These are phyloP conservation scores for Henicopernis longicauda DNA, from an alignment of 2,113 vertebrate species.

Conservation along the genomic window DNA sequence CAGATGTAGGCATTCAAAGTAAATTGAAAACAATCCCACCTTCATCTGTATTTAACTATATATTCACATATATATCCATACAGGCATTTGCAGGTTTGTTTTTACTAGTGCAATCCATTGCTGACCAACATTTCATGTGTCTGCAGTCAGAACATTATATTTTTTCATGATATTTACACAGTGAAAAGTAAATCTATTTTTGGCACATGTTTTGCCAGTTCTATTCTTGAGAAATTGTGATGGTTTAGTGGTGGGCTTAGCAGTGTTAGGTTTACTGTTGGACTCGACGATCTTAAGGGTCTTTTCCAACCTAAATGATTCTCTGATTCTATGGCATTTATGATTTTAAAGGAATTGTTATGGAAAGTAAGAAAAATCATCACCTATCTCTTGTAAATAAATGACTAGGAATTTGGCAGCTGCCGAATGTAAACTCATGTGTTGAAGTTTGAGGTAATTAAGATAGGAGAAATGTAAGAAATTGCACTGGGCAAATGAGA, in stretches of 20 bases:
- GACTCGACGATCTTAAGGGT: background rate
- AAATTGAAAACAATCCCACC: background rate
- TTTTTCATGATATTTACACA: background rate
- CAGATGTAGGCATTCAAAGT: background rate
- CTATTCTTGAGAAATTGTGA: background rate
- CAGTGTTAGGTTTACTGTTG: background rate
- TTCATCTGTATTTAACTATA: background rate
- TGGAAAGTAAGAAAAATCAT: background rate
- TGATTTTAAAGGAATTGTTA: background rate
- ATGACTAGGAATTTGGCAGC: background rate
- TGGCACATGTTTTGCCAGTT: background rate
- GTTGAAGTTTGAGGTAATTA: background rate
- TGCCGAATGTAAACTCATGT: background rate
- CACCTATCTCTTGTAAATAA: background rate
- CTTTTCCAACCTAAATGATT: background rate
- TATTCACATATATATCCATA: background rate
- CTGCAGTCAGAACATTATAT: background rate
- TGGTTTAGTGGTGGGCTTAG: background rate
- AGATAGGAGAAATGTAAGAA: background rate
- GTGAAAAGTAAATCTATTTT: background rate
- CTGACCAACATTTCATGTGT: background rate
- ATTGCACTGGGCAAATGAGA: background rate
- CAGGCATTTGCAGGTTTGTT: background rate
- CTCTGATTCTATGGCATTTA: background rate
- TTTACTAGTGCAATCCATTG: background rate